Conservation (phyloP, 2,797 vertebrate genomes). For the Tokudaia tokunoshimensis region DNA sequence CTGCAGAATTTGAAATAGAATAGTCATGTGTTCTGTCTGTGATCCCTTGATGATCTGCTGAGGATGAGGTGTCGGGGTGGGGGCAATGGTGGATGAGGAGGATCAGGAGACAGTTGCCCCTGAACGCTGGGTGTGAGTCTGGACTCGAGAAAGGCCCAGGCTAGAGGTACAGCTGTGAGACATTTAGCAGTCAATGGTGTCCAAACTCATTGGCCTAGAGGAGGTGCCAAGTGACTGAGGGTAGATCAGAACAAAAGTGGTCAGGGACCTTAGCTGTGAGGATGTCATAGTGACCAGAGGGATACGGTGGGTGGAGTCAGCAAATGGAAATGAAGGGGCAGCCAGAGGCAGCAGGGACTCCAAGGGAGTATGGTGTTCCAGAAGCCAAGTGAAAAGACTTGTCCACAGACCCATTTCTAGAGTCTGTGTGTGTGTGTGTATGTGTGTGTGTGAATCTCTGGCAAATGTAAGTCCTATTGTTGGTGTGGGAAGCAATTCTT, state of each 20-base stretch:
- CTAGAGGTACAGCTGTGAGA: background rate
- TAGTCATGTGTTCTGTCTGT: background rate
- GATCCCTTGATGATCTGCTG: background rate
- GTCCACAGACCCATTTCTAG: background rate
- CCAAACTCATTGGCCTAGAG: background rate
- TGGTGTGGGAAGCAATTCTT: background rate
- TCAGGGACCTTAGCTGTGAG: background rate
- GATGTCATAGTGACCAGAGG: background rate
- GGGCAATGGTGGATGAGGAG: background rate
- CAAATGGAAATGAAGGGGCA: background rate
- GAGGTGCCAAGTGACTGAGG: slow-evolving; percentile 1
- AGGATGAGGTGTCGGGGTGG: background rate
- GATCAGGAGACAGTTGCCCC: background rate
- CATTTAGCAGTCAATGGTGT: background rate
- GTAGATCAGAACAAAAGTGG: background rate
- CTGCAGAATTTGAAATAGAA: background rate
- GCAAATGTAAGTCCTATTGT: slow-evolving; percentile 5
- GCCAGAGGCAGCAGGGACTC: background rate
- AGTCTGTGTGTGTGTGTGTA: background rate
- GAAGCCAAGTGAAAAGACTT: background rate
- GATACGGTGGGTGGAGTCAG: background rate
- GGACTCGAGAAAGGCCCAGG: background rate
- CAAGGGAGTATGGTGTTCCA: background rate
- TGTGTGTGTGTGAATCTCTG: background rate
- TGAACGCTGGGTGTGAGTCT: background rate